Evolutionary conservation across 1,140 invertebrate genomes (phyloP).

Genomic region (Anoplolepis gracilipes): DNA sequence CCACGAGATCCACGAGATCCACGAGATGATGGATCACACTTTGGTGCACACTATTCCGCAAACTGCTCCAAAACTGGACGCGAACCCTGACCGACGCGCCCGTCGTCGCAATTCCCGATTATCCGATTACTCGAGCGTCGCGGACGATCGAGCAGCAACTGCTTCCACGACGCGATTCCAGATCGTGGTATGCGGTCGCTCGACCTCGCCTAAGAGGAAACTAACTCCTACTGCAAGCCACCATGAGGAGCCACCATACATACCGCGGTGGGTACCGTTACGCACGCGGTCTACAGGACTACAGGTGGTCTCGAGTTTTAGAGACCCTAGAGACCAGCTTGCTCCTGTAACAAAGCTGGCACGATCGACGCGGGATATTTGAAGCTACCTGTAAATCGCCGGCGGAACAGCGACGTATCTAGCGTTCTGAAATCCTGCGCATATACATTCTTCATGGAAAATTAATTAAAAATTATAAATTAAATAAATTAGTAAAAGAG

Average conservation of each 20-base stretch:
- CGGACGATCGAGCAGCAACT: conserved; percentile 73
- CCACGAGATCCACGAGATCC: background rate
- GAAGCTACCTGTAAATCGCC: conserved; percentile 28
- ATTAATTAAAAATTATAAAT: background rate
- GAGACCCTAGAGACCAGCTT: background rate
- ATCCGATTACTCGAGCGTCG: conserved; percentile 62
- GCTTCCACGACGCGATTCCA: conserved; percentile 71
- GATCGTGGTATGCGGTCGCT: conserved; percentile 82
- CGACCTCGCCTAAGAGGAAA: conserved; percentile 84
- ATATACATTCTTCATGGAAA: background rate
- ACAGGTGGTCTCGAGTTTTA: conserved; percentile 78
- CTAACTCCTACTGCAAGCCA: conserved; percentile 72
- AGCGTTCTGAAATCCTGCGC: background rate
- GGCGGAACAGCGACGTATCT: background rate
- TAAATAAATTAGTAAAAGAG: background rate
- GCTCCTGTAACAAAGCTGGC: background rate
- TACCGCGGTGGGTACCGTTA: conserved; percentile 80
- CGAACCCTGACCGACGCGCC: background rate
- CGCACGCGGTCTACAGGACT: conserved; percentile 64
- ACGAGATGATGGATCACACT: background rate
- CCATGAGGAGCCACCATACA: conserved; percentile 83
- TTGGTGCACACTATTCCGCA: conserved; percentile 8
- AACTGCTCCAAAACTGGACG: background rate
- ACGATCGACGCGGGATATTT: background rate
- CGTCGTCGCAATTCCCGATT: background rate